A percentile compares a stretch with the other conserved stretches of the same genome.
phyloP scores from a whole-genome alignment of 2,797 vertebrate genomes.

The Sebastolobus alascanus region DNA sequence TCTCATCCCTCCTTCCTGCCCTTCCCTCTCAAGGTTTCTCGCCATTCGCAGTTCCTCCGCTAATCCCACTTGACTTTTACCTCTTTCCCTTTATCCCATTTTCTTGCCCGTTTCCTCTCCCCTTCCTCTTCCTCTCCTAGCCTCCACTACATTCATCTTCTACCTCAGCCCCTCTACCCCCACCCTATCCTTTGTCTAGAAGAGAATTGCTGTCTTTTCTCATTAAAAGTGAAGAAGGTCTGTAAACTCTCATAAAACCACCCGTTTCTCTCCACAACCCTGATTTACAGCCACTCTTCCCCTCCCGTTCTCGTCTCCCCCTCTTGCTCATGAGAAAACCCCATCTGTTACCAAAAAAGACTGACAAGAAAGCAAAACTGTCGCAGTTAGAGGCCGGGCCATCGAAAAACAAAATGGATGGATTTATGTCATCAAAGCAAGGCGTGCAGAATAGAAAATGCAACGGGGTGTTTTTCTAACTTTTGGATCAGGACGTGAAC shows the following conservation, averaged over 20 bases:
- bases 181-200: slow-evolving; percentile 47
- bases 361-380: slow-evolving; percentile 57
- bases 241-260: slow-evolving; percentile 79
- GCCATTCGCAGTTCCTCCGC: slow-evolving; percentile 38
- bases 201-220: slow-evolving; percentile 70
- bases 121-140: neutral
- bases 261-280: slow-evolving; percentile 60
- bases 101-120: slow-evolving; percentile 33
- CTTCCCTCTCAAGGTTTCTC: slow-evolving; percentile 51
- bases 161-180: neutral
- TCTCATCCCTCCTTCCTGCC: slow-evolving; percentile 53
- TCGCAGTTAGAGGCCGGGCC: slow-evolving; percentile 19
- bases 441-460: slow-evolving; percentile 47
- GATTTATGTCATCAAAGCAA: slow-evolving; percentile 49
- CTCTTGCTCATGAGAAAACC: slow-evolving; percentile 49
- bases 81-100: slow-evolving; percentile 23
- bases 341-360: slow-evolving; percentile 72
- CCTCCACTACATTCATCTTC: slow-evolving; percentile 26
- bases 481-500: slow-evolving; percentile 67
- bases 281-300: slow-evolving; percentile 69
- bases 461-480: slow-evolving; percentile 68
- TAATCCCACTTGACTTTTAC: slow-evolving; percentile 63
- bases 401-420: slow-evolving; percentile 50
- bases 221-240: slow-evolving; percentile 73
- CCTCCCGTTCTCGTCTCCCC: slow-evolving; percentile 15